These are phyloP conservation scores for Mimas tiliae DNA, from an alignment of 2,888 invertebrate species.

Conservation along the genomic window DNA sequence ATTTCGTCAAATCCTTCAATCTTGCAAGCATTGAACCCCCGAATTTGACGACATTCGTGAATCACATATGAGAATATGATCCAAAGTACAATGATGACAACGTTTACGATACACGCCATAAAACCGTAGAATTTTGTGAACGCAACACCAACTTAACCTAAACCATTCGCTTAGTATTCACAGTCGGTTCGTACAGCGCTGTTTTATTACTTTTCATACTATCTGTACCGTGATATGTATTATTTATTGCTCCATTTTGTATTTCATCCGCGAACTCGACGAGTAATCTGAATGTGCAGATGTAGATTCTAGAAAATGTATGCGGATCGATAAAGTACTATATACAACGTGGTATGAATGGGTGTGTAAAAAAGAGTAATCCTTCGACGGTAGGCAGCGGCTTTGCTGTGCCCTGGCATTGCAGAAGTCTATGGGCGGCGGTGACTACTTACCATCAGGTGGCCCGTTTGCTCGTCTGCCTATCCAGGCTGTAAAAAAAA, in stretches of 20 bases:
- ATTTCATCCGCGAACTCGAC: slow-evolving; percentile 28
- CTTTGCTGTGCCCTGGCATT: too few species aligned
- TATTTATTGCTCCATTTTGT: slow-evolving; percentile 37
- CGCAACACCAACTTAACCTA: neutral
- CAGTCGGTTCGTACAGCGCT: slow-evolving; percentile 38
- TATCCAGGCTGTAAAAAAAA: too few species aligned
- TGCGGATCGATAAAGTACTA: too few species aligned
- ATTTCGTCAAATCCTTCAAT: too few species aligned
- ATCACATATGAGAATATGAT: neutral
- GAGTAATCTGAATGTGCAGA: slow-evolving; percentile 1
- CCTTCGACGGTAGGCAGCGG: too few species aligned
- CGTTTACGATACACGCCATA: slow-evolving; percentile 13
- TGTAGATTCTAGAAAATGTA: neutral
- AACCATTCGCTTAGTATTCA: slow-evolving; percentile 36
- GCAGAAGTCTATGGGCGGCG: too few species aligned
- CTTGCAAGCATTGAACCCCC: too few species aligned
- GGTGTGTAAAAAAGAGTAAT: too few species aligned
- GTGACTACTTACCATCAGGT: too few species aligned
- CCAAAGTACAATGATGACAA: neutral
- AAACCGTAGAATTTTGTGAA: slow-evolving; percentile 2
- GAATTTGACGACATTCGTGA: slow-evolving; percentile 1
- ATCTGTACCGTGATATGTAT: slow-evolving; percentile 37
- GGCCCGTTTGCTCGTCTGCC: too few species aligned
- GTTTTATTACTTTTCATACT: slow-evolving; percentile 48
- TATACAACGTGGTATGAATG: too few species aligned